Conservation (phyloP, 2,888 invertebrate genomes). For the Drosophila buzzatii region DNA sequence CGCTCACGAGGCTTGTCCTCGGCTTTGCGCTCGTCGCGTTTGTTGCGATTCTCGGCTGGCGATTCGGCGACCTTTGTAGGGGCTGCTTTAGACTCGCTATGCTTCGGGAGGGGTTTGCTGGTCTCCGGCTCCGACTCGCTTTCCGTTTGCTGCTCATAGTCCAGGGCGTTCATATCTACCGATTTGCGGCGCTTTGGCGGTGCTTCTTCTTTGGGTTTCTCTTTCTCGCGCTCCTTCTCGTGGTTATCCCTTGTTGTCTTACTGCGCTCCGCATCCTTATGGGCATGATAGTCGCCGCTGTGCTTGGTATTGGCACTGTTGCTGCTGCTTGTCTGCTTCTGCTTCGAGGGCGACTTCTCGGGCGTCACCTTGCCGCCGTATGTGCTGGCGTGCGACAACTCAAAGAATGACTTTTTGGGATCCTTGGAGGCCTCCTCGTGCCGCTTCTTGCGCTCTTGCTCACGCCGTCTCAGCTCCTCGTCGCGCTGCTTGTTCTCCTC, state of each 20-base stretch:
- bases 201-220: slow-evolving; percentile 58
- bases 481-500: slow-evolving; percentile 88
- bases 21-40: slow-evolving; percentile 54
- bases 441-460: slow-evolving; percentile 86
- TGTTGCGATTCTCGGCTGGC: slow-evolving; percentile 18
- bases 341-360: slow-evolving; percentile 62
- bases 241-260: slow-evolving; percentile 48
- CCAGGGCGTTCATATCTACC: slow-evolving; percentile 90
- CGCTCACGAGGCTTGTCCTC: slow-evolving; percentile 53
- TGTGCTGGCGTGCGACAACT: slow-evolving; percentile 85
- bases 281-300: slow-evolving; percentile 39
- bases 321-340: slow-evolving; percentile 10
- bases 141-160: slow-evolving; percentile 88
- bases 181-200: slow-evolving; percentile 80
- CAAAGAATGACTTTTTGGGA: slow-evolving; percentile 84
- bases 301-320: slow-evolving; percentile 70
- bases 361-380: slow-evolving; percentile 84
- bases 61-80: slow-evolving; percentile 20
- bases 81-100: slow-evolving; percentile 13
- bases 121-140: slow-evolving; percentile 87
- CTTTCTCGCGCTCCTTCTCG: slow-evolving; percentile 55
- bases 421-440: slow-evolving; percentile 86
- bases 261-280: slow-evolving; percentile 49
- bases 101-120: slow-evolving; percentile 54
- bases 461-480: slow-evolving; percentile 86